Percentiles rank a stretch among this genome's conserved stretches.
Evolutionary conservation across 1,140 invertebrate genomes (phyloP).

Genomic region (Cydia fagiglandana): DNA sequence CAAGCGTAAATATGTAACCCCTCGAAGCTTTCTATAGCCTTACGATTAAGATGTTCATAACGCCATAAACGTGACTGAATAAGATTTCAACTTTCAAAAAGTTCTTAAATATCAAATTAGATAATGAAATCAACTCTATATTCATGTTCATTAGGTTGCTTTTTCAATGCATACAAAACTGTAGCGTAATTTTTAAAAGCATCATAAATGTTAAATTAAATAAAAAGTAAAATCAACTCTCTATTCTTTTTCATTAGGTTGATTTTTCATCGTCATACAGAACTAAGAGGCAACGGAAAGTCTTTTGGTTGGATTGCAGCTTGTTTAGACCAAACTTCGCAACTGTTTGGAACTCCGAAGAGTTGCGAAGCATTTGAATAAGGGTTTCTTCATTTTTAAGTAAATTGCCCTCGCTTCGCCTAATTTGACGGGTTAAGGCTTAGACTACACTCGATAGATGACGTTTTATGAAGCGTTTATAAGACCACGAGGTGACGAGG

Average conservation of each 20-base stretch:
- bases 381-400: constrained; percentile 2
- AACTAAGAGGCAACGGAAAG: background rate
- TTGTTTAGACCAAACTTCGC: background rate
- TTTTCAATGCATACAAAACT: background rate
- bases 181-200: no score
- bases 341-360: background rate
- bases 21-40: no score
- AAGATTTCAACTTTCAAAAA: no score
- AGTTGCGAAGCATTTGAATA: constrained; percentile 16
- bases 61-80: no score
- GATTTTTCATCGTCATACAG: background rate
- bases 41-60: no score
- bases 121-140: background rate
- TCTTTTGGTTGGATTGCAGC: background rate
- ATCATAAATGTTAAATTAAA: no score
- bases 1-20: no score
- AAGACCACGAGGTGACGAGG: no score
- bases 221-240: background rate
- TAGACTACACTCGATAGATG: background rate
- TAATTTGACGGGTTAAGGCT: background rate
- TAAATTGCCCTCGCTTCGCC: background rate
- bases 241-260: background rate
- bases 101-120: no score
- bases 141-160: background rate
- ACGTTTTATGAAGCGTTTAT: background rate